These are phyloP conservation scores for Andrena fulva DNA, from an alignment of 2,888 invertebrate genomes.

Conservation along the genomic window DNA sequence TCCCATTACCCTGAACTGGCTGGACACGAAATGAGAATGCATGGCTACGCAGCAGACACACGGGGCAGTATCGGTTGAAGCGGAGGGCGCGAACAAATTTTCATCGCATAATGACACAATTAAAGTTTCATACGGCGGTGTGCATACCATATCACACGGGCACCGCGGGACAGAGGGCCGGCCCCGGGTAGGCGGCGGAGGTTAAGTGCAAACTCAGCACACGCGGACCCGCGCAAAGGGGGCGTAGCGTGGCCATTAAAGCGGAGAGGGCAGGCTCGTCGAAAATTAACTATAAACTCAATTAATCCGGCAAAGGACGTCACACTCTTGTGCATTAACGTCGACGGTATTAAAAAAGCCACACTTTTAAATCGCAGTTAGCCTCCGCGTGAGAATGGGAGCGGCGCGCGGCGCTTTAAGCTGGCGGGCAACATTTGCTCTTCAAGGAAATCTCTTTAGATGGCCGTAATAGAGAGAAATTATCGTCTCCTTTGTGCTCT, in stretches of 20 bases:
- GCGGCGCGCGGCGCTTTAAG: constrained; percentile 45
- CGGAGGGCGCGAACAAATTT: constrained; percentile 67
- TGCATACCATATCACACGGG: constrained; percentile 58
- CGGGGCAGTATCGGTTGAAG: constrained; percentile 29
- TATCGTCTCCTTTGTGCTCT: constrained; percentile 44
- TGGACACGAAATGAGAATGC: constrained; percentile 40
- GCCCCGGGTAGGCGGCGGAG: constrained; percentile 23
- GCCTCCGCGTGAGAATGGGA: constrained; percentile 21
- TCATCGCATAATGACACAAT: constrained; percentile 75
- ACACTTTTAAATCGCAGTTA: constrained; percentile 63
- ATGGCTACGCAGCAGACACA: not conserved
- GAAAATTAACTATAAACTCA: constrained; percentile 73
- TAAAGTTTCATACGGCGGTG: constrained; percentile 71
- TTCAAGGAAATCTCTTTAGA: constrained; percentile 53
- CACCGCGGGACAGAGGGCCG: constrained; percentile 38
- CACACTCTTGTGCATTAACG: constrained; percentile 62
- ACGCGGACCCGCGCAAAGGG: constrained; percentile 30
- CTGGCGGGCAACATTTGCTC: constrained; percentile 55
- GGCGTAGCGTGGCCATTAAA: constrained; percentile 56
- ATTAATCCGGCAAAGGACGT: constrained; percentile 67
- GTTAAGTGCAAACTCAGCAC: constrained; percentile 50
- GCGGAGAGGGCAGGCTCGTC: constrained; percentile 50
- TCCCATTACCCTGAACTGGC: constrained; percentile 24
- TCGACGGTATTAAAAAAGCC: constrained; percentile 58
- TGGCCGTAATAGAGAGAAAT: constrained; percentile 54